phyloP scores from a whole-genome alignment of 2,113 vertebrate genomes.

The Rhadina sibilatrix region DNA sequence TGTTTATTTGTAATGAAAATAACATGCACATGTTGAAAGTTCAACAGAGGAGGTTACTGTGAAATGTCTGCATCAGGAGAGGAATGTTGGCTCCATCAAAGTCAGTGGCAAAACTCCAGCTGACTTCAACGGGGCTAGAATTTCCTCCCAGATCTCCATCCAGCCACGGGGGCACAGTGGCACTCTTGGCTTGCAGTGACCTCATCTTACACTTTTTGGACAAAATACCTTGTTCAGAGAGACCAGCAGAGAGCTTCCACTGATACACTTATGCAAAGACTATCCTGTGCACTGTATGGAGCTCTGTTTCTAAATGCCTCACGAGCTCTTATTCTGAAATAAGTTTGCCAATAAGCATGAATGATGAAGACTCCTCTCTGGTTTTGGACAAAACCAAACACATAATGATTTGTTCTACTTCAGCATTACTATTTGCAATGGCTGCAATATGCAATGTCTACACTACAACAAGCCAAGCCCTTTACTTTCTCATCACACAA shows the following conservation, averaged over 20 bases:
- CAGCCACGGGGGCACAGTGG: neutral
- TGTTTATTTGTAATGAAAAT: constrained; percentile 56
- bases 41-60: constrained; percentile 20
- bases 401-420: neutral
- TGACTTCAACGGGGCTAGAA: neutral
- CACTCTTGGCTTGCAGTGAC: neutral
- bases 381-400: neutral
- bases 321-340: neutral
- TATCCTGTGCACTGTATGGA: neutral
- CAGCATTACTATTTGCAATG: neutral
- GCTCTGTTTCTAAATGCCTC: neutral
- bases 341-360: neutral
- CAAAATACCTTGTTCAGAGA: neutral
- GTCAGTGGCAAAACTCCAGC: constrained; percentile 26
- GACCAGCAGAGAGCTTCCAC: neutral
- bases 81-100: constrained; percentile 3
- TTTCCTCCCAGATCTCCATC: neutral
- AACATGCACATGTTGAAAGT: neutral
- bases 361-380: neutral
- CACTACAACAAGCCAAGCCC: neutral
- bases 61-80: constrained; percentile 28
- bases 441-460: neutral
- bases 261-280: neutral
- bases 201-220: neutral
- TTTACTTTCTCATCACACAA: neutral